Evolutionary conservation across 2,113 vertebrate genomes (phyloP).

Genomic region (Gnathonemus longibarbis): DNA sequence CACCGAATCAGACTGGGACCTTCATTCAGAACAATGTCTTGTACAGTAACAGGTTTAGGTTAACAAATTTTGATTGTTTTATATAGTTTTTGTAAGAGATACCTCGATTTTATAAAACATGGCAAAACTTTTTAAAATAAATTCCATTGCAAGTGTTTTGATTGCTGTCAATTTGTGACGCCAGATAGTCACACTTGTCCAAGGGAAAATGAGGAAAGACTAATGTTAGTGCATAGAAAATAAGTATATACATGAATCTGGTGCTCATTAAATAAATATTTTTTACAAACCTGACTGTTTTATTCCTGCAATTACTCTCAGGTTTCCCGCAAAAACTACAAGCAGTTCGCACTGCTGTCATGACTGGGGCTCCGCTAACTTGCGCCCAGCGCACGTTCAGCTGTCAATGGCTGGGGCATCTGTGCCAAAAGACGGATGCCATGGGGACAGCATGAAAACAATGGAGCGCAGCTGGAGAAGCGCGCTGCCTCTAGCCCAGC

Average conservation of each 20-base stretch:
- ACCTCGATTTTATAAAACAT: constrained; percentile 16
- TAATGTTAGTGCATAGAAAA: background rate
- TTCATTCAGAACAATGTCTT: constrained; percentile 33
- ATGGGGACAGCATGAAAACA: background rate
- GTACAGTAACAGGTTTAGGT: constrained; percentile 28
- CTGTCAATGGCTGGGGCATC: background rate
- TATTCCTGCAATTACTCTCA: background rate
- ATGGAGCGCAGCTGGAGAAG: background rate
- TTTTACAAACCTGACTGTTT: constrained; percentile 23
- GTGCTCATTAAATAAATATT: constrained; percentile 29
- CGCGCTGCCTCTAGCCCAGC: background rate
- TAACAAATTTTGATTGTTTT: constrained; percentile 20
- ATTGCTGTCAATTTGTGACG: background rate
- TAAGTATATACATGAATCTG: constrained; percentile 14
- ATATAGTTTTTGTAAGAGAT: constrained; percentile 16
- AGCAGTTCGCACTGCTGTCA: background rate
- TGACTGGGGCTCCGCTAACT: background rate
- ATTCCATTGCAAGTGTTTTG: constrained; percentile 10
- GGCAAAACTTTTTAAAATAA: constrained; percentile 5
- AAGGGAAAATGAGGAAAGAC: background rate
- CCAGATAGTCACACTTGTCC: background rate
- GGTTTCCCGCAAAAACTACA: background rate
- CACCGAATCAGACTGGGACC: constrained; percentile 30
- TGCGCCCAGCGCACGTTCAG: background rate
- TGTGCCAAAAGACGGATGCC: background rate